Evolutionary conservation across 2,797 vertebrate genomes (phyloP).

Genomic region (Coregonus suidteri): DNA sequence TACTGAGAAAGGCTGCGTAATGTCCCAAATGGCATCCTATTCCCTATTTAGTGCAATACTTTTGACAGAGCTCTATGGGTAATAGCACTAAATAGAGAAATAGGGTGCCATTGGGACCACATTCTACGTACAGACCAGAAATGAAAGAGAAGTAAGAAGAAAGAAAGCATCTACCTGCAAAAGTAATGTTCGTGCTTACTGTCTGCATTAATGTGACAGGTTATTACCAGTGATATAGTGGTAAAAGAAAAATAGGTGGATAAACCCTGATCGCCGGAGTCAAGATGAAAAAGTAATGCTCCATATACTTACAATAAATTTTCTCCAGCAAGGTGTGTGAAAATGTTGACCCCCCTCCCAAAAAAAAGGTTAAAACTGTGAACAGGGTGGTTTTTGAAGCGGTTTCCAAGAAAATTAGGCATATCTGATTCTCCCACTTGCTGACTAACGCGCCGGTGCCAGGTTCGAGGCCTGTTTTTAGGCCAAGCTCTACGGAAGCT

Average conservation of each 20-base stretch:
- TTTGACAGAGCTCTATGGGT: not conserved
- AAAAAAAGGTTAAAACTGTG: too few relatives aligned
- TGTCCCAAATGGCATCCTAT: not conserved
- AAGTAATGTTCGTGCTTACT: slow-evolving; percentile 8
- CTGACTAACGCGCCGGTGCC: slow-evolving; percentile 67
- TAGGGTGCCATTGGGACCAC: not conserved
- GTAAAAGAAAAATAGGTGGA: too few relatives aligned
- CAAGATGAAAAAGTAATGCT: too few relatives aligned
- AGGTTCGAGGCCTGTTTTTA: slow-evolving; percentile 71
- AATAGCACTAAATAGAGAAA: not conserved
- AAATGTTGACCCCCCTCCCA: too few relatives aligned
- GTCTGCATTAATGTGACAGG: slow-evolving; percentile 31
- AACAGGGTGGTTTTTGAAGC: too few relatives aligned
- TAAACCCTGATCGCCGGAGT: too few relatives aligned
- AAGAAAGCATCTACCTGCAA: not conserved
- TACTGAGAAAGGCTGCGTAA: not conserved
- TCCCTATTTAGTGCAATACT: not conserved
- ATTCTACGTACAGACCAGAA: not conserved
- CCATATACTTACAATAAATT: too few relatives aligned
- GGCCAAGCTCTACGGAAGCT: not conserved
- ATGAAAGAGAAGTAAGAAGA: not conserved
- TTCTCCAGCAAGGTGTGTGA: too few relatives aligned
- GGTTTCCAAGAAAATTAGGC: not conserved
- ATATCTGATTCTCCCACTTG: slow-evolving; percentile 65
- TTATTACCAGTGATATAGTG: not conserved